Base-by-base conservation (phyloP, 2,113 vertebrate genomes). In the Elaphurus davidianus region DNA sequence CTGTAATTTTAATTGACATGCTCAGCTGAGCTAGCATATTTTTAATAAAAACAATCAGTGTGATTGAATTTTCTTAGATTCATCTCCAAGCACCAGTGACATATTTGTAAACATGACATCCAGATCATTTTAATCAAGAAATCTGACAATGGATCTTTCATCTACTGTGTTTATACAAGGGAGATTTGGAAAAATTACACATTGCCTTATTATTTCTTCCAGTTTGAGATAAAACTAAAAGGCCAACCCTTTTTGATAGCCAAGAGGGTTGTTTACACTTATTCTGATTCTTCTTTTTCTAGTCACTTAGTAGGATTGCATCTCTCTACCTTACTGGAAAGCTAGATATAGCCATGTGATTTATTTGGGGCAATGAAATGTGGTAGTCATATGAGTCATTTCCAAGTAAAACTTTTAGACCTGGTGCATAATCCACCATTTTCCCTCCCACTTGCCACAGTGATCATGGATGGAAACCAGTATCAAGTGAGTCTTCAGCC, bases 71-170 rank as follows among this genome's bases (percentile, higher is more conserved):
- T 98, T 97, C 96, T 98, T 93, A 82, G 62, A 98, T 97, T 90
- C 95, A 97, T 97, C 98, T 98, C 97, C 98, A 98, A 98, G 98
- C 59, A 96, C 97, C 97, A 98, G 79, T 3, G 0, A 98, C 97
- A 91, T 89, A 97, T 98, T 97, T 98, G 93, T 98, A 98, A 99
- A 98, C 93, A 91, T 97, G 95, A 98, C 93, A 98, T 95, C 96
- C 95, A 87, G 74, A 90, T 98, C 94, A 98, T 99, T 99, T 98
- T 98, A 98, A 98, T 98, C 94, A 98, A 95, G 95, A 96, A 97
- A 96, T 97, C 85, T 92, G 96, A 98, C 62, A 92, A 57, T 86
- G 93, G 98, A 87, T 67, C 79, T 96, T 92, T 97, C 97, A 98
- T 96, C 92, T 89, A 96, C 97, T 85, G 78, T 95, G 94, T 98